Base-by-base conservation (phyloP, 1,140 invertebrate species). In the Pseudomyrmex sp. region DNA sequence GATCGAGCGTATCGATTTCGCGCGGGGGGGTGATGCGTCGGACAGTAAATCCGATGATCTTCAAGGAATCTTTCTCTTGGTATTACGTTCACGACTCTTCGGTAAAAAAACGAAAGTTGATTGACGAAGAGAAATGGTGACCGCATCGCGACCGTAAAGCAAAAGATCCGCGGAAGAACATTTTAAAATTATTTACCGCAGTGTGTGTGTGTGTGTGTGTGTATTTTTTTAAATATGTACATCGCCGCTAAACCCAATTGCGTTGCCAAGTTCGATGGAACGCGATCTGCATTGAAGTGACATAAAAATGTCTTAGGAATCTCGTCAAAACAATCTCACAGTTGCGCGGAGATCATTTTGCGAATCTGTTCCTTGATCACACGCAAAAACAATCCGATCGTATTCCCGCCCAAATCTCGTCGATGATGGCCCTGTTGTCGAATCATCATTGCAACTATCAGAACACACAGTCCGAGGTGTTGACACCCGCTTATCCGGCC, bases 361-460 rank as follows among this genome's bases (percentile, higher is more conserved):
- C 23, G 58, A 61, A 26, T 26, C 23, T 20, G 58, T 20, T 23
- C 35, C 10, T 7, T 1, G 62, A 46, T 44, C 62, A 2, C 62
- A 2, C 15, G 44, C 13, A 46, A 65, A 5, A 7, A 18, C 48
- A 59, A 48, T 44, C 12, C 23, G 23, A 35, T 59, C 12, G 10
- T 52, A 35, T 44, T 18, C 56, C 9, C n/a, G 26, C 1, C 10
- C n/a, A 10, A 2, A 13, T 59, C 35, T 2, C 18, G 59, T 20
- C 52, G 48, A 80, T 12, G 1, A 94, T 94, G 93, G 93, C 93
- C 9, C 65, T 94, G n/a, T 83, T 94, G 13, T 91, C 92, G n/a
- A 94, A 93, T 56, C 90, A 91, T 59, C 92, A 92, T 59, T 91
- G 91, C 61, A 93, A 93, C 68, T 87, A 93, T 10, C 48, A 87